Conservation (phyloP, 1,140 invertebrate genomes). For the Formica selysi region DNA sequence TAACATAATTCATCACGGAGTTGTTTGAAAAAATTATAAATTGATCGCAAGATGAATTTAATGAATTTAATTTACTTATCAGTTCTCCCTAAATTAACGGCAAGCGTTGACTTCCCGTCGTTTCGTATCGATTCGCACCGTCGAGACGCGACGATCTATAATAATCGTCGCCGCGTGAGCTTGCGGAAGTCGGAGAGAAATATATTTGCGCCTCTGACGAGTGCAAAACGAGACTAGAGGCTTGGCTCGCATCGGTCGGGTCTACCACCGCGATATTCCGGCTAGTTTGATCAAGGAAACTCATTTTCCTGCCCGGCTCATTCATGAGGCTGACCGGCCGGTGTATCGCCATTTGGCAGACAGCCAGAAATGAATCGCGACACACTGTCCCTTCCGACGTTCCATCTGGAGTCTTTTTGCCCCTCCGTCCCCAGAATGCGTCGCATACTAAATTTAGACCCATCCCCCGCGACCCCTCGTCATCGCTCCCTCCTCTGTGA, state of each 20-base stretch:
- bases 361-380: conserved; percentile 76
- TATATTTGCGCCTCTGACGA: not conserved
- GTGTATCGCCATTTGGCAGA: conserved; percentile 67
- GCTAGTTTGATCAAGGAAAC: conserved; percentile 35
- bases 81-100: not conserved
- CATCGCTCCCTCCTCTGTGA: conserved; percentile 10
- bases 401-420: conserved; percentile 64
- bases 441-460: conserved; percentile 76
- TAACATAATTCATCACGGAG: not conserved
- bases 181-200: conserved; percentile 29
- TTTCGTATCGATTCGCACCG: conserved; percentile 17
- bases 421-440: conserved; percentile 65
- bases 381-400: conserved; percentile 69
- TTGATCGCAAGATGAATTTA: not conserved
- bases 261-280: conserved; percentile 40
- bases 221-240: conserved; percentile 1
- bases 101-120: not conserved
- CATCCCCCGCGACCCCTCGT: conserved; percentile 38
- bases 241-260: conserved; percentile 52
- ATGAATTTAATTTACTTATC: conserved; percentile 6
- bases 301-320: conserved; percentile 60
- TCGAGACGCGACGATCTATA: conserved; percentile 50
- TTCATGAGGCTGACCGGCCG: conserved; percentile 64
- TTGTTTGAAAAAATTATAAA: not conserved
- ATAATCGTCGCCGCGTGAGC: conserved; percentile 30